These are phyloP conservation scores for Zaprionus lachaisei DNA, from an alignment of 1,140 invertebrate genomes.

Conservation along the genomic window DNA sequence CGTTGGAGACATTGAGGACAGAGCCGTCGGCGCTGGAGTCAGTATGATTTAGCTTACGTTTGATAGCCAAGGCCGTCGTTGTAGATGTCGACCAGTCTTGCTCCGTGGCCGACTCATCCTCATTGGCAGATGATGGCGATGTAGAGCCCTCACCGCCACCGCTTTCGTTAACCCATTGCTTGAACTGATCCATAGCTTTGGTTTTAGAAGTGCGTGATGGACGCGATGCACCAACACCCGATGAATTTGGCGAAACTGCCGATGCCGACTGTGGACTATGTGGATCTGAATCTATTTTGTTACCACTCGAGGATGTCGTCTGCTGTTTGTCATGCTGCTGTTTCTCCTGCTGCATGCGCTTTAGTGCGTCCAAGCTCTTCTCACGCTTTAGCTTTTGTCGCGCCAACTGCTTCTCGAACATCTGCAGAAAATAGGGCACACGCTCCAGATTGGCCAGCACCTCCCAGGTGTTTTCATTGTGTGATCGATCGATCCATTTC, in stretches of 20 bases:
- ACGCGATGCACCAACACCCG: constrained; percentile 84
- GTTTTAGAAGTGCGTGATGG: constrained; percentile 91
- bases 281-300: constrained; percentile 37
- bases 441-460: constrained; percentile 89
- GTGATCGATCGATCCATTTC: constrained; percentile 92
- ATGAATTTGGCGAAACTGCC: constrained; percentile 56
- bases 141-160: constrained; percentile 59
- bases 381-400: constrained; percentile 89
- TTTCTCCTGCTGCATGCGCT: constrained; percentile 61
- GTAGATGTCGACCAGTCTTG: constrained; percentile 66
- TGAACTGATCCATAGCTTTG: constrained; percentile 93
- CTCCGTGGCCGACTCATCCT: constrained; percentile 64
- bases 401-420: constrained; percentile 91
- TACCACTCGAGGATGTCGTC: not conserved
- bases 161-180: constrained; percentile 87
- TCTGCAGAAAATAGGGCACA: constrained; percentile 90
- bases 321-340: constrained; percentile 48
- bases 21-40: constrained; percentile 62
- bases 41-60: constrained; percentile 79
- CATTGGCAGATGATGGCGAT: constrained; percentile 69
- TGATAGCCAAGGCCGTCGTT: constrained; percentile 50
- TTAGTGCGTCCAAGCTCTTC: constrained; percentile 83
- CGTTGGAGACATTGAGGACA: constrained; percentile 82
- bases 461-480: constrained; percentile 93
- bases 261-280: constrained; percentile 48